These are phyloP conservation scores for Microcebus lehilahytsara DNA, from an alignment of 2,113 vertebrate species.

Conservation along the genomic window DNA sequence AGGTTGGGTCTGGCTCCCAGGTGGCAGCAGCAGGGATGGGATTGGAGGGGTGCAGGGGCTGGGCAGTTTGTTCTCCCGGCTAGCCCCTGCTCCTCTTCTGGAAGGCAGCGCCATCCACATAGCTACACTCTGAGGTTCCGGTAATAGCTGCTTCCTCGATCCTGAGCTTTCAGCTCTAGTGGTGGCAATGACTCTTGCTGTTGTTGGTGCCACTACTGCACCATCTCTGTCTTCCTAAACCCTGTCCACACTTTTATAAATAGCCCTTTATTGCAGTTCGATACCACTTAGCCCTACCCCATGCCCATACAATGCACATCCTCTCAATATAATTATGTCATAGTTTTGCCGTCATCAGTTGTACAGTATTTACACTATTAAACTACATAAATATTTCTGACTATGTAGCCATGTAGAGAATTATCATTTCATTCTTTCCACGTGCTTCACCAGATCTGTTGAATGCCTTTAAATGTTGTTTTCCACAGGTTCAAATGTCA, in stretches of 20 bases:
- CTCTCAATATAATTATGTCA: background rate
- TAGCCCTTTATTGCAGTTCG: background rate
- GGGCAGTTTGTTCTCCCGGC: background rate
- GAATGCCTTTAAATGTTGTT: background rate
- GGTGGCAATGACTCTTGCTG: background rate
- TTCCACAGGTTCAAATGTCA: background rate
- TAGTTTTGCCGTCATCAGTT: background rate
- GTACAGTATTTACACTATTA: background rate
- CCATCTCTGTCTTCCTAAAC: background rate
- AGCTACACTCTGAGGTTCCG: background rate
- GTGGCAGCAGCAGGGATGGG: background rate
- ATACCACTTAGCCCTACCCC: background rate
- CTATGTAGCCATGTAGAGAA: background rate
- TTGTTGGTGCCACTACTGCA: background rate
- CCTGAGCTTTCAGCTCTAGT: background rate
- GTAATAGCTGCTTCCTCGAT: background rate
- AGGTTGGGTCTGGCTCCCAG: background rate
- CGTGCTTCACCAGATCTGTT: background rate
- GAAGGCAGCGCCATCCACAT: background rate
- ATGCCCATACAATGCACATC: fast-evolving
- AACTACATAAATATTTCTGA: background rate
- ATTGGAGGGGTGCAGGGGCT: background rate
- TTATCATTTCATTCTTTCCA: background rate
- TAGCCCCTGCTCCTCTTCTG: background rate
- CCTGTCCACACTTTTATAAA: background rate